Conservation (phyloP, 1,140 invertebrate species). For the Calliphora vicina region DNA sequence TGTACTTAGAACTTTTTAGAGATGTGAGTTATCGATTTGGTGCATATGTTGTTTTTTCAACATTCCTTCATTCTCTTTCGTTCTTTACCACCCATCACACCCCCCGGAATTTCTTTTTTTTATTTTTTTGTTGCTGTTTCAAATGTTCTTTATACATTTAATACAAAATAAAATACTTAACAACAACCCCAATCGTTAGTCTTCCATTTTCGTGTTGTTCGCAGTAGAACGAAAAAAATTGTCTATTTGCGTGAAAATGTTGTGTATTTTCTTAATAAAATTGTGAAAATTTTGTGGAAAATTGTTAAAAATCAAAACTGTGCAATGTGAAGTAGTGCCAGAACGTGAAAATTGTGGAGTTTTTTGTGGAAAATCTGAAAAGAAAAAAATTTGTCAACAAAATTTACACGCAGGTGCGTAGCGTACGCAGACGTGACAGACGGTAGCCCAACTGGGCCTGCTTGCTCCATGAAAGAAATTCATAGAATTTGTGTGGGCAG, state of each 20-base stretch:
- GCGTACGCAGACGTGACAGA: conserved; percentile 78
- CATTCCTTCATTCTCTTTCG: background rate
- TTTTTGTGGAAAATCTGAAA: conserved; percentile 19
- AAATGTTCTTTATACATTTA: background rate
- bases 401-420: conserved; percentile 84
- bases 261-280: conserved; percentile 32
- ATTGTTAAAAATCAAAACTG: conserved; percentile 8
- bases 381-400: conserved; percentile 41
- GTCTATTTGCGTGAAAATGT: conserved; percentile 40
- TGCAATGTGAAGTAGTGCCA: conserved; percentile 30
- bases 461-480: conserved; percentile 69
- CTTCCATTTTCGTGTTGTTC: conserved; percentile 38
- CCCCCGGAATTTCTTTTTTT: conserved; percentile 35
- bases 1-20: background rate
- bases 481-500: conserved; percentile 3
- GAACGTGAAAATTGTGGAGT: conserved; percentile 25
- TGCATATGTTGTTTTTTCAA: background rate
- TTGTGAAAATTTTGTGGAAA: conserved; percentile 44
- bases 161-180: conserved; percentile 28
- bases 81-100: background rate
- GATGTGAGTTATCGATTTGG: background rate
- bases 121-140: background rate
- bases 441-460: conserved; percentile 71
- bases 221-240: conserved; percentile 32
- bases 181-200: conserved; percentile 35